Conservation (phyloP, 2,113 vertebrate genomes). For the Onychostoma macrolepis region DNA sequence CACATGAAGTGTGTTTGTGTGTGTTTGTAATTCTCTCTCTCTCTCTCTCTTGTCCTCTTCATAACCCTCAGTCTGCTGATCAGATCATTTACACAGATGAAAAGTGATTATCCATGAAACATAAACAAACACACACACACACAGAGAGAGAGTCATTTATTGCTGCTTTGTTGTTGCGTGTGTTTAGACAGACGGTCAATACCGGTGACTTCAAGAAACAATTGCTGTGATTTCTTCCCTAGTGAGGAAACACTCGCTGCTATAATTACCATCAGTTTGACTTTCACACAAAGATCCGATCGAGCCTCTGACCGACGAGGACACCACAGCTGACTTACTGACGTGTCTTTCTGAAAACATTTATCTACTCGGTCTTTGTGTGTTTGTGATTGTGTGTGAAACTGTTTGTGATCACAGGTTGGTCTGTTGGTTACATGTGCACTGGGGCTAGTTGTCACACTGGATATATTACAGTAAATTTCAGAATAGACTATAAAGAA, state of each 20-base stretch:
- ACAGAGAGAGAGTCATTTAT: neutral
- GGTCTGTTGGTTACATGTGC: neutral
- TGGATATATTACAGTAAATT: neutral
- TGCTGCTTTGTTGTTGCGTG: slow-evolving; percentile 5
- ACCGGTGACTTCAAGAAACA: slow-evolving; percentile 62
- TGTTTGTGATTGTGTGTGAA: neutral
- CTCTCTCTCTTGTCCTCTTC: neutral
- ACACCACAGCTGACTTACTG: neutral
- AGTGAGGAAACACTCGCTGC: slow-evolving; percentile 64
- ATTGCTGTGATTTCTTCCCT: slow-evolving; percentile 71
- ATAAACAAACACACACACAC: neutral
- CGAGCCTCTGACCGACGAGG: no score
- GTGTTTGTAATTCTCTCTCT: neutral
- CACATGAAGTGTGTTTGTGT: neutral
- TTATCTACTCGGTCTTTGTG: neutral
- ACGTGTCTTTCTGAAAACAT: neutral
- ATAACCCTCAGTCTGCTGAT: neutral
- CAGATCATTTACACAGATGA: slow-evolving; percentile 16
- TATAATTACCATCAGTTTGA: slow-evolving; percentile 69
- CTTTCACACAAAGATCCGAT: slow-evolving; percentile 37
- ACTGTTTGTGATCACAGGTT: neutral
- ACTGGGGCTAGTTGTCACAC: neutral
- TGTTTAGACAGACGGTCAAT: slow-evolving; percentile 60
- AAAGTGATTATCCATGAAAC: neutral
- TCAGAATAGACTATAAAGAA: neutral